Conservation (phyloP, 1,140 invertebrate genomes). For the Stegodyphus dumicola region DNA sequence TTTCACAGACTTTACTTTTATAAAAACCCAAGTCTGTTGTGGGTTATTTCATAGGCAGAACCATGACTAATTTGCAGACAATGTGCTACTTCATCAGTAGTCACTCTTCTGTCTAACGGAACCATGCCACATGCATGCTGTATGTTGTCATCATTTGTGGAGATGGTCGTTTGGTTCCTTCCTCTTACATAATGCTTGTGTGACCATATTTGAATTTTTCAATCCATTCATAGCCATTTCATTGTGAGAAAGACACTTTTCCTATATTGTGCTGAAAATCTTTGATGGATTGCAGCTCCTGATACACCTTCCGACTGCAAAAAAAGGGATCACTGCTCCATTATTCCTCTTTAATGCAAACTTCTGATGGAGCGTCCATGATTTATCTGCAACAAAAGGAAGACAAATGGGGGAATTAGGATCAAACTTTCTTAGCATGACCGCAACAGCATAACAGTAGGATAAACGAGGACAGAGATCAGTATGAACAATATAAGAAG, state of each 20-base stretch:
- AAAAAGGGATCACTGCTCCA: too few relatives aligned
- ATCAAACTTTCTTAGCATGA: background rate
- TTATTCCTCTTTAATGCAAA: too few relatives aligned
- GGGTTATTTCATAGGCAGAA: background rate
- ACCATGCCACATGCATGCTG: background rate
- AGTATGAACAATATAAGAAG: background rate
- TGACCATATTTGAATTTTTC: background rate
- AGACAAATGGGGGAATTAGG: background rate
- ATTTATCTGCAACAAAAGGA: background rate
- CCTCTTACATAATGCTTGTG: constrained; percentile 13
- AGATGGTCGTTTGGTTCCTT: constrained; percentile 7
- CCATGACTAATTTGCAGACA: background rate
- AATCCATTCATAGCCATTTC: too few relatives aligned
- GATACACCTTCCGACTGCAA: too few relatives aligned
- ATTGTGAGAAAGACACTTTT: too few relatives aligned
- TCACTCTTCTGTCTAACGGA: background rate
- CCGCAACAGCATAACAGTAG: background rate
- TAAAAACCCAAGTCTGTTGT: background rate
- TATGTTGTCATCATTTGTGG: constrained; percentile 22
- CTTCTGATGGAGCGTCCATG: background rate
- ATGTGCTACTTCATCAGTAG: constrained; percentile 1
- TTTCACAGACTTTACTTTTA: constrained; percentile 15
- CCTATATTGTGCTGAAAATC: too few relatives aligned
- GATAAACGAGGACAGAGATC: background rate
- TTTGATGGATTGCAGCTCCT: too few relatives aligned